Base-by-base conservation (phyloP, 2,888 invertebrate species). In the Zygothrica quintamaculata region DNA sequence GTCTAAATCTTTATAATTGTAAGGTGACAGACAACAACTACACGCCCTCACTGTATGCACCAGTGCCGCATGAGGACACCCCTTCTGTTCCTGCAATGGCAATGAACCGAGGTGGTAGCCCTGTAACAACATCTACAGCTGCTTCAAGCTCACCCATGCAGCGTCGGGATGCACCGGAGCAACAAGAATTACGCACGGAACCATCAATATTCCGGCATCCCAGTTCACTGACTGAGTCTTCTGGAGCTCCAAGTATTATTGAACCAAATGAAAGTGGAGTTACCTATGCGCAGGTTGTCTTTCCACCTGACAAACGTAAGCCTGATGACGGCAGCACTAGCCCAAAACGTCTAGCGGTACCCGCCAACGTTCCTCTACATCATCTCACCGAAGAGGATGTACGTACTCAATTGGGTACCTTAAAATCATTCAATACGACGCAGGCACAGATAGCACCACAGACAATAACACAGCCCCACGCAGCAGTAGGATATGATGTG, bases 21-120 rank as follows among this genome's bases (percentile, higher is more conserved):
- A 90, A 90, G 62, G 90, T 90, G 1, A 90, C 89, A 18, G 91
- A 92, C 62, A 74, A 92, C 16, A 81, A 90, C 43, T 90, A 89
- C 36, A 89, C 89, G 3, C 89, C 89, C 1, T 88, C 90, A 0
- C 48, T 90, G 4, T 90, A 90, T 22, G 78, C 88, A 0, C 74
- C 90, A 0, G 67, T 90, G 29, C 88, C 90, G 1, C 84, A 76
- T 9, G 87, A 82, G 29, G 88, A 86, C 2, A 39, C 69, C 0
- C 43, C 46, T 0, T 36, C 61, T 6, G 47, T 40, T 1, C 60
- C 70, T 2, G 50, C 53, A 0, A 44, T 57, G 1, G 4, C 25
- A 3, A 16, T 40, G 4, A 44, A 67, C 0, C 18, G 31, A 0
- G 81, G 80, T 0, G 88, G 78, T 11, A 89, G 89, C 50, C 87